These are phyloP conservation scores for Gadopsis marmoratus DNA, from an alignment of 2,797 vertebrate species.

Conservation along the genomic window DNA sequence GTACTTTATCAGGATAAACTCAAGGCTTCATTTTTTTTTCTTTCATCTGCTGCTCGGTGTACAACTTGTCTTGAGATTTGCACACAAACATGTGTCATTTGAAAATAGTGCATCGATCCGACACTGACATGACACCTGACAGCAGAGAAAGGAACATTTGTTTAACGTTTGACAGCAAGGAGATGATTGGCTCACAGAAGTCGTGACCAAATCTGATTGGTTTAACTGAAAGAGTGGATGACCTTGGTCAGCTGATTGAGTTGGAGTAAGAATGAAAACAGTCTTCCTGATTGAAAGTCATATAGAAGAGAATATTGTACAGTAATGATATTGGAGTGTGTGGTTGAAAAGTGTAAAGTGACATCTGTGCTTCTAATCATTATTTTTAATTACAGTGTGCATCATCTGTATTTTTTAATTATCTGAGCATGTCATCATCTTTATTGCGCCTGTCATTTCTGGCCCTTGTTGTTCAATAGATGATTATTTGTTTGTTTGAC, in stretches of 20 bases:
- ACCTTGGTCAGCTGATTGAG: background rate
- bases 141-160: no score
- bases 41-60: background rate
- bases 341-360: background rate
- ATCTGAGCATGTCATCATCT: slow-evolving; percentile 4
- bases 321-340: no score
- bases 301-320: no score
- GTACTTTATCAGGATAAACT: background rate
- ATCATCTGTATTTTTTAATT: slow-evolving; percentile 10
- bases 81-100: no score
- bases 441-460: slow-evolving; percentile 17
- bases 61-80: background rate
- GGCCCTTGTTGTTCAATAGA: slow-evolving; percentile 15
- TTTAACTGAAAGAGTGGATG: background rate
- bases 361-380: slow-evolving; percentile 1
- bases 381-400: slow-evolving; percentile 6
- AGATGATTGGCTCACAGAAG: background rate
- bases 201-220: background rate
- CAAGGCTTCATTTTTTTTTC: background rate
- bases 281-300: no score
- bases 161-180: background rate
- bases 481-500: slow-evolving; percentile 41
- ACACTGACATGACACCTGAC: no score
- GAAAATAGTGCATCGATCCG: no score
- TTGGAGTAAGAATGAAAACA: background rate